Conservation (phyloP, 2,888 invertebrate genomes). For the Pyrocoelia pectoralis region DNA sequence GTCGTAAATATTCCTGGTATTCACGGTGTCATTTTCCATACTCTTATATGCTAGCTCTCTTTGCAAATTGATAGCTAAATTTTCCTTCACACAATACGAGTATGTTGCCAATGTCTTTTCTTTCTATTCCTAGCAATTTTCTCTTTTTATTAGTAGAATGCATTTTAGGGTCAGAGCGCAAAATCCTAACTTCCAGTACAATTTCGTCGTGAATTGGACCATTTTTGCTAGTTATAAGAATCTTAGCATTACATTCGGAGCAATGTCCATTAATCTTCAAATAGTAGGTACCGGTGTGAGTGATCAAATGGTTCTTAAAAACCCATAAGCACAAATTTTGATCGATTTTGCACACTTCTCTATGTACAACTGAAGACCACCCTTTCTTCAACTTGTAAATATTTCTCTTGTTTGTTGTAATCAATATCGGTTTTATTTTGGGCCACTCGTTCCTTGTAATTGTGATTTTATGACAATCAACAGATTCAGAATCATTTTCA, state of each 20-base stretch:
- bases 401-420: not conserved
- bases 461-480: no score
- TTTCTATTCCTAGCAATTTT: not conserved
- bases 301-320: not conserved
- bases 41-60: not conserved
- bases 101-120: not conserved
- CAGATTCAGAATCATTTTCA: no score
- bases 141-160: not conserved
- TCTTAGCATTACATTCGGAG: not conserved
- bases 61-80: not conserved
- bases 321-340: not conserved
- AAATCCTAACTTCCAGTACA: not conserved
- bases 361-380: not conserved
- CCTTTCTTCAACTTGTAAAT: not conserved
- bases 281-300: not conserved
- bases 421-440: not conserved
- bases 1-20: conserved; percentile 1
- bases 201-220: not conserved
- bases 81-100: not conserved
- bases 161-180: not conserved
- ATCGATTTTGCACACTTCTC: not conserved
- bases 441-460: not conserved
- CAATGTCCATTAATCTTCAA: not conserved
- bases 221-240: not conserved
- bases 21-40: not conserved